phyloP scores from a whole-genome alignment of 2,113 vertebrate genomes.

The Sebastes schlegelii region DNA sequence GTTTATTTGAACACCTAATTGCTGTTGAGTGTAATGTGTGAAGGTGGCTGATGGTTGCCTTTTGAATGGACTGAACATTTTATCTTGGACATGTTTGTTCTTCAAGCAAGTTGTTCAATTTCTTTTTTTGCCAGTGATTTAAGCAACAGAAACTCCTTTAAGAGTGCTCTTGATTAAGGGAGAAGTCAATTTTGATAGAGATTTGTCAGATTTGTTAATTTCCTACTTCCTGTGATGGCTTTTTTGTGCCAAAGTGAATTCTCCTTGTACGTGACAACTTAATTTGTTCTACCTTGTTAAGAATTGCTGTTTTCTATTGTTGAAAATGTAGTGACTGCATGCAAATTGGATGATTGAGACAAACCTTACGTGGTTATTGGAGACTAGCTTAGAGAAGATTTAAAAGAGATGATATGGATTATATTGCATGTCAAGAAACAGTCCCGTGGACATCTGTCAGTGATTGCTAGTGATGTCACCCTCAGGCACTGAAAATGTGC shows the following conservation, averaged over 20 bases:
- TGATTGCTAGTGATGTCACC: conserved; percentile 71
- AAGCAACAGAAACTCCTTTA: background rate
- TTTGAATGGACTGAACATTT: conserved; percentile 12
- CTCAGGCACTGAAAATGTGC: conserved; percentile 44
- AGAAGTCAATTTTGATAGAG: background rate
- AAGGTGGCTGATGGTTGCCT: conserved; percentile 40
- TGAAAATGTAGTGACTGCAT: background rate
- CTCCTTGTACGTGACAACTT: background rate
- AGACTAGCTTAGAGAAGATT: conserved; percentile 13
- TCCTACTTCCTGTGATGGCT: background rate
- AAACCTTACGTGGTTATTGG: conserved; percentile 2
- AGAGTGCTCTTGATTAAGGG: background rate
- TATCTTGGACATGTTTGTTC: background rate
- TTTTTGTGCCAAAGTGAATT: background rate
- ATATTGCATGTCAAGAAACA: conserved; percentile 45
- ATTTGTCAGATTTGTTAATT: background rate
- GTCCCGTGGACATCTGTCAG: conserved; percentile 64
- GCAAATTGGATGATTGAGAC: conserved; percentile 6
- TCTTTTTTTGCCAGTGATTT: background rate
- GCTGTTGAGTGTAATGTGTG: conserved; percentile 33
- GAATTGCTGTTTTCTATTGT: background rate
- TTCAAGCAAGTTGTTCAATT: background rate
- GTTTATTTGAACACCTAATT: conserved; percentile 59
- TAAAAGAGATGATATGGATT: conserved; percentile 27
- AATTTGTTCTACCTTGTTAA: background rate